Conservation (phyloP, 2,888 invertebrate genomes). For the Loripinus fragilis region DNA sequence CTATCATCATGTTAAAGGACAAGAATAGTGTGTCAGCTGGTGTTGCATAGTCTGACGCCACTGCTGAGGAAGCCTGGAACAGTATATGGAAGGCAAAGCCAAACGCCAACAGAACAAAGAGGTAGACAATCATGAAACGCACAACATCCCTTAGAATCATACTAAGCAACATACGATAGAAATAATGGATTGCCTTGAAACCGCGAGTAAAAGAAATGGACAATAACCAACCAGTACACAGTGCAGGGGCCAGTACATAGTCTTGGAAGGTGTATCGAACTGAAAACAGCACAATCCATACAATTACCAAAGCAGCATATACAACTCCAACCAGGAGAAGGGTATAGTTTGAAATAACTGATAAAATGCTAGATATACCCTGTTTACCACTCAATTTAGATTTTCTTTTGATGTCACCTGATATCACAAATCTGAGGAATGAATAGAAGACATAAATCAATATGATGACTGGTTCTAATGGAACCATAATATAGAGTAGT, state of each 20-base stretch:
- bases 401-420: conserved; percentile 39
- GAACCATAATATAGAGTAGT: conserved; percentile 68
- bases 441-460: conserved; percentile 60
- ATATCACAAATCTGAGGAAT: conserved; percentile 26
- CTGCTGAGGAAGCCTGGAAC: conserved; percentile 70
- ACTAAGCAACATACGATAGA: conserved; percentile 79
- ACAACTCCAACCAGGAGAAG: conserved; percentile 52
- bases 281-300: conserved; percentile 74
- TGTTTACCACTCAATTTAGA: conserved; percentile 39
- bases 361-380: conserved; percentile 32
- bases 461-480: conserved; percentile 70
- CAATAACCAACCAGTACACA: conserved; percentile 80
- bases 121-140: conserved; percentile 79
- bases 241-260: conserved; percentile 75
- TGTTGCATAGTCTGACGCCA: conserved; percentile 63
- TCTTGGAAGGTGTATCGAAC: conserved; percentile 66
- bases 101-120: conserved; percentile 80
- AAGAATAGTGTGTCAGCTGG: conserved; percentile 76
- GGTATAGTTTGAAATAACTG: conserved; percentile 39
- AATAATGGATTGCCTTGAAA: conserved; percentile 79
- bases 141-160: conserved; percentile 80
- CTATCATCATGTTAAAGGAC: conserved; percentile 81
- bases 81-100: conserved; percentile 78
- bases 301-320: conserved; percentile 71
- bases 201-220: conserved; percentile 81